Conservation (phyloP, 2,113 vertebrate species). For the Prionailurus bengalensis region DNA sequence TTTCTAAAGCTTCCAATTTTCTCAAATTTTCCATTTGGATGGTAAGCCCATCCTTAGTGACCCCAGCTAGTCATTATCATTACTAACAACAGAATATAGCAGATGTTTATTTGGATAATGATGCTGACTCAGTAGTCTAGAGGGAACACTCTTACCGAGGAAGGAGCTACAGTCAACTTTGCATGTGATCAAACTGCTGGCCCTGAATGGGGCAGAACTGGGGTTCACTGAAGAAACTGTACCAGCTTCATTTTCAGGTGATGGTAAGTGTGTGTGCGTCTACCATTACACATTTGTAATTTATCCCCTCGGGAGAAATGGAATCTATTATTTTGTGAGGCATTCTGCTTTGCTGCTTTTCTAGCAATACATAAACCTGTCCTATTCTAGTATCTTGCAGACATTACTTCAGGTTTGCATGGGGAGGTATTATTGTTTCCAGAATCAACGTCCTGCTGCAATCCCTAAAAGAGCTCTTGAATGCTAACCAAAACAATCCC, state of each 20-base stretch:
- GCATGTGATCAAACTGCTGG: not conserved
- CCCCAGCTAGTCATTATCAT: slow-evolving; percentile 75
- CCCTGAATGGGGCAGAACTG: not conserved
- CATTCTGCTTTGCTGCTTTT: not conserved
- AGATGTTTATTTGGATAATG: slow-evolving; percentile 80
- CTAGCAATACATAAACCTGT: not conserved
- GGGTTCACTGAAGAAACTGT: not conserved
- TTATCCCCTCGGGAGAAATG: slow-evolving; percentile 28
- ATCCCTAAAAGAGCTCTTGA: not conserved
- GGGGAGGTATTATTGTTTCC: not conserved
- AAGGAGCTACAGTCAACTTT: not conserved
- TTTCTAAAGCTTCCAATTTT: slow-evolving; percentile 69
- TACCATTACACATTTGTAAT: not conserved
- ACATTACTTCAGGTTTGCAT: not conserved
- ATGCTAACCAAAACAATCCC: not conserved
- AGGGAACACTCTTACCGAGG: slow-evolving; percentile 61
- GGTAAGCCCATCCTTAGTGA: slow-evolving; percentile 69
- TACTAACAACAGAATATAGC: slow-evolving; percentile 74
- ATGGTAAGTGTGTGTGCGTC: not conserved
- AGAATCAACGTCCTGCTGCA: not conserved
- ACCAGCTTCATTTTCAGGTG: not conserved
- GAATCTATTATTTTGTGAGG: not conserved
- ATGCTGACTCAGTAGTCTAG: slow-evolving; percentile 74
- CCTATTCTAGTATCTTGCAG: not conserved
- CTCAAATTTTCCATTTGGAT: slow-evolving; percentile 75